Percentiles rank a stretch among this genome's conserved stretches.
Conservation (phyloP, 1,140 invertebrate species). For the roundworm (Caenorhabditis elegans) region DNA sequence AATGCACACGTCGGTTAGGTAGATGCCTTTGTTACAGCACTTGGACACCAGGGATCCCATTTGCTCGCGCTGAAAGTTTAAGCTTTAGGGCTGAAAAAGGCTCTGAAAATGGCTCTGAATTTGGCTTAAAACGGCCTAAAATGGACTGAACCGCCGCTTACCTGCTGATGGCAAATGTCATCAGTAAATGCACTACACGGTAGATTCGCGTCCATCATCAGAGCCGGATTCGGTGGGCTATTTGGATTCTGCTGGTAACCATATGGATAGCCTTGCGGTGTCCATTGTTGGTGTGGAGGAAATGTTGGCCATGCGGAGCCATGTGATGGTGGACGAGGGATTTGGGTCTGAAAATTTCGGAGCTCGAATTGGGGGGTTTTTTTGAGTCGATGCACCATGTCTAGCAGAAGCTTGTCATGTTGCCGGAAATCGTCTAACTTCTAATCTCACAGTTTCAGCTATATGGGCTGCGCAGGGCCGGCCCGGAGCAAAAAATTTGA, state of each 20-base stretch:
- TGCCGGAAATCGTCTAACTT: too few relatives aligned
- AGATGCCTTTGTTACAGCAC: slow-evolving; percentile 58
- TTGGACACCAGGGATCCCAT: slow-evolving; percentile 36
- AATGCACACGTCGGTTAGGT: slow-evolving; percentile 61
- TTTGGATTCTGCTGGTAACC: neutral
- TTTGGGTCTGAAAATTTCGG: slow-evolving; percentile 28
- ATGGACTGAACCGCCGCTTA: slow-evolving; percentile 37
- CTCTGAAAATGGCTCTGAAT: slow-evolving; percentile 30
- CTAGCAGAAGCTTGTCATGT: too few relatives aligned
- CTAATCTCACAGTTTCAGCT: too few relatives aligned
- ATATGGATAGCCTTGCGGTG: neutral
- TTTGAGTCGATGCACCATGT: too few relatives aligned
- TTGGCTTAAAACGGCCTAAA: slow-evolving; percentile 50
- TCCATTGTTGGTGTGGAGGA: slow-evolving; percentile 9
- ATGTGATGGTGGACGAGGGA: slow-evolving; percentile 18
- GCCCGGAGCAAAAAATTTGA: too few relatives aligned
- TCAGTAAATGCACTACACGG: slow-evolving; percentile 62
- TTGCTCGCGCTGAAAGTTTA: neutral
- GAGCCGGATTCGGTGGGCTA: neutral
- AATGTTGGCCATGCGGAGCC: slow-evolving; percentile 9
- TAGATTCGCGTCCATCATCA: slow-evolving; percentile 30
- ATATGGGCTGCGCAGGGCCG: too few relatives aligned
- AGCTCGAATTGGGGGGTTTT: too few relatives aligned
- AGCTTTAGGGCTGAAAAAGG: slow-evolving; percentile 36
- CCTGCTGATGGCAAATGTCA: slow-evolving; percentile 65